These are phyloP conservation scores for Eulemur rufifrons DNA, from an alignment of 2,113 vertebrate species.

Conservation along the genomic window DNA sequence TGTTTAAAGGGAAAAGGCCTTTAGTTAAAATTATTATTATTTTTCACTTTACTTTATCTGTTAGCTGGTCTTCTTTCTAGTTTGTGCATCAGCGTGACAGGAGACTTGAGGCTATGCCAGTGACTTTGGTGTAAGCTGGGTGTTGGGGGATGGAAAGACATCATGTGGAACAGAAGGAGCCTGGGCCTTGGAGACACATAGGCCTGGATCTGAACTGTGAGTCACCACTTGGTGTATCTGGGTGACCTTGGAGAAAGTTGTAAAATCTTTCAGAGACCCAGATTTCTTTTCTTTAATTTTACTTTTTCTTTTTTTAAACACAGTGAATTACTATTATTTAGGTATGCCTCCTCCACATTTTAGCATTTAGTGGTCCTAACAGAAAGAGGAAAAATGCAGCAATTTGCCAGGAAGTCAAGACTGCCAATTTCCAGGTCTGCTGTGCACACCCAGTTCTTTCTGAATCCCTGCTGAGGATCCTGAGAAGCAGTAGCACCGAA, in stretches of 20 bases:
- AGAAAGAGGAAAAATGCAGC: constrained; percentile 77
- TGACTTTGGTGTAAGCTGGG: not conserved
- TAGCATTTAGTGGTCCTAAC: constrained; percentile 80
- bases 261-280: not conserved
- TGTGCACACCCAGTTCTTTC: not conserved
- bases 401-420: constrained; percentile 77
- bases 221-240: not conserved
- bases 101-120: not conserved
- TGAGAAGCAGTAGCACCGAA: not conserved
- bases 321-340: constrained; percentile 75
- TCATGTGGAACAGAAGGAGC: not conserved
- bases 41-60: not conserved
- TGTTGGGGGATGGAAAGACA: not conserved
- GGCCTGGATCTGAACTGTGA: not conserved
- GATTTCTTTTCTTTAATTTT: not conserved
- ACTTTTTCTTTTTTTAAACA: constrained; percentile 47
- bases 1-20: not conserved
- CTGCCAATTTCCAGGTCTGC: not conserved
- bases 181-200: not conserved
- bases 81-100: not conserved
- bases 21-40: not conserved
- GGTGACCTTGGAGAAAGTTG: not conserved
- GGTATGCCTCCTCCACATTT: constrained; percentile 83
- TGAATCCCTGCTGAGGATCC: constrained; percentile 44
- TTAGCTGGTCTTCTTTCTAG: not conserved